Evolutionary conservation across 2,888 invertebrate genomes (phyloP), one percentile per base, ranked within the genome.

Genomic region (Drosophila tanythrix): DNA sequence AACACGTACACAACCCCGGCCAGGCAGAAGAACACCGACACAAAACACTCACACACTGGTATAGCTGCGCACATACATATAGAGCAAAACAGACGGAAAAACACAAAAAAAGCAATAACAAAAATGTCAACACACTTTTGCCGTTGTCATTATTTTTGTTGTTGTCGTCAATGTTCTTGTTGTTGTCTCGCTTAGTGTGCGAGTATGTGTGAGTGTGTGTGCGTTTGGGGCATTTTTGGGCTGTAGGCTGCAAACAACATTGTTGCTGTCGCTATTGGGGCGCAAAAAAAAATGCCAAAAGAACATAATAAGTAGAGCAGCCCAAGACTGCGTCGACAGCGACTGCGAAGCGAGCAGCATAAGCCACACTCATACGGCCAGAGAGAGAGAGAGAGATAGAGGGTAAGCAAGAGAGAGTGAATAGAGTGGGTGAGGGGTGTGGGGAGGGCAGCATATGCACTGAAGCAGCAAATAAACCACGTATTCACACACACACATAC

Each of bases 401-500:
- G 53, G 43, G 51, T 40, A 50, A 46, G 64, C 50, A 38, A 52
- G 58, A 74, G 79, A 57, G 82, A 63, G 79, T 74, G 69, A 67
- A 52, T 63, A 52, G 50, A 38, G 52, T 18, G 29, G 27, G 29
- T 51, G 27, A 57, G 38, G 66, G 48, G 60, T 53, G n/a, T 57
- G 21, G 58, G 52, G 73, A 65, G 53, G 67, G 56, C 67, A 76
- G 76, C 80, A 78, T 88, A 86, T 88, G 90, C 90, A 87, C 89
- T 90, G 88, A 85, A 87, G 86, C 86, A 87, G 86, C 83, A 90
- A 89, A 78, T 82, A 86, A 87, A 89, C 86, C 89, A 86, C 87
- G 85, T 86, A 86, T 78, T 75, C 83, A 81, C 59, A 80, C 67
- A 79, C 21, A 77, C 62, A 58, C 55, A 74, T 31, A 67, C 46